Evolutionary conservation across 2,113 vertebrate species (phyloP), one percentile per base, ranked within the genome.

Genomic region (Xenopus laevis): DNA sequence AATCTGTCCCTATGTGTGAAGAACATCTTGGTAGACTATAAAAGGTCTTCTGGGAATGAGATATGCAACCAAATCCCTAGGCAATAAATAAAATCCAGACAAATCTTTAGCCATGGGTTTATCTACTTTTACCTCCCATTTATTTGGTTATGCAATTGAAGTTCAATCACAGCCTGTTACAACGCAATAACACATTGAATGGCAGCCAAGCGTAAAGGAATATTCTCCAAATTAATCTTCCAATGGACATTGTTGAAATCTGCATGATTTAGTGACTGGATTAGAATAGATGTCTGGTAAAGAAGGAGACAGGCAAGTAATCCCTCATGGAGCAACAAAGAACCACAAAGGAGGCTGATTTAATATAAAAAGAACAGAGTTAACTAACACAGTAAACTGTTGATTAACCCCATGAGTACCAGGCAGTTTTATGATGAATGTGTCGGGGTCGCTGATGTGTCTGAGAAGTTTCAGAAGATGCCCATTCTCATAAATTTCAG

Each of bases 91-190:
- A 82, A 67, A 70, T 71, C 79, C 81, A 84, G 79, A 78, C 79
- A 72, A 84, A 79, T 85, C 79, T 84, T 84, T 89, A 85, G 83
- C 73, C 79, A 78, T 79, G 58, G 82, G 83, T 68, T 82, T 80
- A 83, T 82, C 81, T 86, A 59, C 85, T 85, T 87, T 84, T 68
- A 79, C 79, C 79, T 80, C 83, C 79, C 80, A 65, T 77, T 77
- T 78, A 84, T 86, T 86, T 86, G 81, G 82, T 83, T 81, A 79
- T 80, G 80, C 80, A 84, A 87, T 64, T 77, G 59, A 77, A 70
- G 63, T 77, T 82, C 69, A 68, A 82, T 71, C 21, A 74, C 53
- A 58, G 58, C 74, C 71, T 78, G 76, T 81, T 81, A 80, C 72
- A 81, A 80, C 64, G 82, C 65, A 72, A 83, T 68, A 82, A 83